These are phyloP conservation scores for Pristionchus maxplancki DNA, from an alignment of 2,888 invertebrate genomes.

Conservation along the genomic window DNA sequence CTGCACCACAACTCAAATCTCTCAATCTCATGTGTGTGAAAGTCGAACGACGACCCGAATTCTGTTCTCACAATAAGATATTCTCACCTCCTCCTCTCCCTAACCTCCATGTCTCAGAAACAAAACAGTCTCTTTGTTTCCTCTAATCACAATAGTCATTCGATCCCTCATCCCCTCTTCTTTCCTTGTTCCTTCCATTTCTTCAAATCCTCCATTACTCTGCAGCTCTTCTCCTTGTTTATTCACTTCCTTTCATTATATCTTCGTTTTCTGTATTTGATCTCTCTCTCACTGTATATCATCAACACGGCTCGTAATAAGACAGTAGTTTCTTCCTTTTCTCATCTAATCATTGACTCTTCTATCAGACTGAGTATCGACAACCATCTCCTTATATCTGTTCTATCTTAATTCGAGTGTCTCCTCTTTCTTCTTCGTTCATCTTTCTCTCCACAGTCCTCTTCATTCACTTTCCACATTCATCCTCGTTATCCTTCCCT, in stretches of 20 bases:
- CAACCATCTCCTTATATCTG: not conserved
- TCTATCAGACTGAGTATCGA: not conserved
- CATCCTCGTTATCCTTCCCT: not conserved
- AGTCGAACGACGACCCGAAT: not conserved
- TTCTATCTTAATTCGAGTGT: not conserved
- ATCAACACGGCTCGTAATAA: constrained; percentile 4
- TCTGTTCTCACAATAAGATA: not conserved
- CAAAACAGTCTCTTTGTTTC: not conserved
- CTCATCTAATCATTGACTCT: not conserved
- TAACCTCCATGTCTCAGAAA: not conserved
- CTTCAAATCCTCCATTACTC: not conserved
- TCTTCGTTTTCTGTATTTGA: not conserved
- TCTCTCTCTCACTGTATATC: not conserved
- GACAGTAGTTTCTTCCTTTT: not conserved
- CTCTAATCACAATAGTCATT: not conserved
- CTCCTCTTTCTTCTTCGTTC: not conserved
- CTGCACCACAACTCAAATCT: not conserved
- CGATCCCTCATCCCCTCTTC: not conserved
- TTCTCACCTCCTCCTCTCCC: not conserved
- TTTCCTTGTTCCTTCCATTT: not conserved
- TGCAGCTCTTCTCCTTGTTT: not conserved
- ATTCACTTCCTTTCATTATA: not conserved
- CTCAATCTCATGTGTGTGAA: not conserved
- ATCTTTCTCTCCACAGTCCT: not conserved
- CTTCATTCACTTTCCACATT: not conserved